Conservation (phyloP, 2,888 invertebrate species). For the Folsomia manolachei region DNA sequence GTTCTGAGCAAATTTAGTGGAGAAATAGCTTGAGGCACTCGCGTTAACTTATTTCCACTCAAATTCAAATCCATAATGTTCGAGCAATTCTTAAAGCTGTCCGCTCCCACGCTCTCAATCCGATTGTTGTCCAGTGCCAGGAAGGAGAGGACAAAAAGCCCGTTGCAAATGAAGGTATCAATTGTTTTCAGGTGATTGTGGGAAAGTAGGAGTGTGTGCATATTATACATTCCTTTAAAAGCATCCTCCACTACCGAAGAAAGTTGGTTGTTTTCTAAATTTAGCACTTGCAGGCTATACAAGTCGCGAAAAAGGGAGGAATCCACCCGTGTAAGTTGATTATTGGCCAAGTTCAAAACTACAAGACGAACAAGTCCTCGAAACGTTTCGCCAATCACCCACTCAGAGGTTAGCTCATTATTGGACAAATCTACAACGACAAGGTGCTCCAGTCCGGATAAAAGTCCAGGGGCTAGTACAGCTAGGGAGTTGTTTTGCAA, state of each 20-base stretch:
- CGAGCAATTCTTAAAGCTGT: conserved; percentile 74
- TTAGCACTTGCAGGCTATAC: conserved; percentile 73
- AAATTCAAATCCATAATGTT: conserved; percentile 77
- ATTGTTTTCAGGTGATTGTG: conserved; percentile 74
- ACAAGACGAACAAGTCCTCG: conserved; percentile 72
- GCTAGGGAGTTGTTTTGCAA: conserved; percentile 78
- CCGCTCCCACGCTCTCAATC: conserved; percentile 70
- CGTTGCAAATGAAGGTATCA: conserved; percentile 72
- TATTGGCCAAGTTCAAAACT: conserved; percentile 73
- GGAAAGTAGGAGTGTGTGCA: conserved; percentile 76
- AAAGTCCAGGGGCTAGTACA: conserved; percentile 74
- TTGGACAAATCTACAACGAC: conserved; percentile 72
- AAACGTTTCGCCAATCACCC: conserved; percentile 73
- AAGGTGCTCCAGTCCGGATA: conserved; percentile 71
- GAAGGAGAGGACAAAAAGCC: conserved; percentile 70
- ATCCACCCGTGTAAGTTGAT: conserved; percentile 72
- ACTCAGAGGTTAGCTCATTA: conserved; percentile 76
- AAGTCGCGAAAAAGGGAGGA: conserved; percentile 70
- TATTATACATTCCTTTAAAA: conserved; percentile 71
- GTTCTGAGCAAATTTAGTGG: conserved; percentile 74
- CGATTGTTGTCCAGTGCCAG: conserved; percentile 77
- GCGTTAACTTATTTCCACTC: conserved; percentile 73
- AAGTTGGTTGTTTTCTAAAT: conserved; percentile 75
- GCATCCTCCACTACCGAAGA: conserved; percentile 74
- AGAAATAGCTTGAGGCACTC: conserved; percentile 70